Percentiles rank a stretch among this genome's conserved stretches.
Evolutionary conservation across 2,888 invertebrate genomes (phyloP).

Genomic region (Spilosoma lubricipeda): DNA sequence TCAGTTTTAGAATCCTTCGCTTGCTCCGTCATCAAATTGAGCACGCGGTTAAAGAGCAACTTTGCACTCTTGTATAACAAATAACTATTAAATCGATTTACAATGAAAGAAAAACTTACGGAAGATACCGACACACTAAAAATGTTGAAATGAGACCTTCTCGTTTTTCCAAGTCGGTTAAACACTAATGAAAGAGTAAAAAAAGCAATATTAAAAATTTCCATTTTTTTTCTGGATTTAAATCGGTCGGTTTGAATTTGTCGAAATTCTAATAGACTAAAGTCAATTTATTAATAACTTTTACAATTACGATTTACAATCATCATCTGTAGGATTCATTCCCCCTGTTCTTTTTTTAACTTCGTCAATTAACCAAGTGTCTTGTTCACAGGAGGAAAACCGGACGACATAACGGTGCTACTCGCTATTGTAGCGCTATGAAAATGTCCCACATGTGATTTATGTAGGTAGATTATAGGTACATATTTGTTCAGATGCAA

Average conservation of each 20-base stretch:
- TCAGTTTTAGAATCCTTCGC: too few species aligned
- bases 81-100: background rate
- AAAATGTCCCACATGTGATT: conserved; percentile 78
- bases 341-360: background rate
- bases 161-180: background rate
- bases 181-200: too few species aligned
- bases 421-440: conserved; percentile 96
- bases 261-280: too few species aligned
- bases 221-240: too few species aligned
- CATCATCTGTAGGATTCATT: background rate
- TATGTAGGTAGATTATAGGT: conserved; percentile 68
- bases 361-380: background rate
- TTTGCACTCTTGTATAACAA: too few species aligned
- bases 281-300: too few species aligned
- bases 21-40: too few species aligned
- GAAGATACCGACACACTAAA: background rate
- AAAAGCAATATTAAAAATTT: too few species aligned
- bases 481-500: conserved; percentile 66
- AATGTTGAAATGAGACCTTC: background rate
- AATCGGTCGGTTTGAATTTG: background rate
- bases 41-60: too few species aligned
- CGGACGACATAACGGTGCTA: conserved; percentile 99
- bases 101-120: background rate
- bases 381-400: conserved; percentile 95
- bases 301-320: background rate